Evolutionary conservation across 2,113 vertebrate species (phyloP).

Genomic region (Sporophila hypoxantha): DNA sequence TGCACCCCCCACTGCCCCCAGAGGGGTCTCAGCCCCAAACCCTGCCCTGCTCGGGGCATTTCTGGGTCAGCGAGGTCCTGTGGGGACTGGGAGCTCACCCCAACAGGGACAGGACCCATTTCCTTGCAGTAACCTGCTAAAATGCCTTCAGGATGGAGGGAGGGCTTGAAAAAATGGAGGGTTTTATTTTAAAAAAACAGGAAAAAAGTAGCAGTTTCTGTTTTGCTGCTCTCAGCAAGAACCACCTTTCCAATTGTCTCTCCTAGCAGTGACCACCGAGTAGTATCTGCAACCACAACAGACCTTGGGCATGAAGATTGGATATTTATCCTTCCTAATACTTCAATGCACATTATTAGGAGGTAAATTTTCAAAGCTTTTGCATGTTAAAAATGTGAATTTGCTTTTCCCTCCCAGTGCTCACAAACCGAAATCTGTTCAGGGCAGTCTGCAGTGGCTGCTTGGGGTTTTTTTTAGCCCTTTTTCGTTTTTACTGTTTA

Average conservation of each 20-base stretch:
- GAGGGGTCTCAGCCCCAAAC: background rate
- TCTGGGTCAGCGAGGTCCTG: background rate
- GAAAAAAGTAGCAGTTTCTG: background rate
- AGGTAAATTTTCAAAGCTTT: background rate
- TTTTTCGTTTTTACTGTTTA: background rate
- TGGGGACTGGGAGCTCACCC: background rate
- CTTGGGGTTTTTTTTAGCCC: background rate
- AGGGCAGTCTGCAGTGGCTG: accelerated
- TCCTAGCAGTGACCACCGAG: background rate
- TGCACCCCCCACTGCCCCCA: accelerated
- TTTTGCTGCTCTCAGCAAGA: conserved; percentile 4
- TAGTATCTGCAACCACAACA: background rate
- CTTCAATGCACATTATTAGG: background rate
- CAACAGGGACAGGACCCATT: accelerated
- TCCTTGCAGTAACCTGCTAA: background rate
- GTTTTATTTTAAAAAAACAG: background rate
- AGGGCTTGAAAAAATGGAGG: background rate
- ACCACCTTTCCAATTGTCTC: background rate
- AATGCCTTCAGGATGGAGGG: background rate
- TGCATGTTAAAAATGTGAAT: background rate
- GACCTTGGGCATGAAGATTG: background rate
- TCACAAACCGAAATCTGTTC: background rate
- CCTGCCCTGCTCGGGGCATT: background rate
- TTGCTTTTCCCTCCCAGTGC: background rate
- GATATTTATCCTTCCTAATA: background rate